These are phyloP conservation scores for Neoascia interrupta DNA, from an alignment of 2,888 invertebrate genomes.

Conservation along the genomic window DNA sequence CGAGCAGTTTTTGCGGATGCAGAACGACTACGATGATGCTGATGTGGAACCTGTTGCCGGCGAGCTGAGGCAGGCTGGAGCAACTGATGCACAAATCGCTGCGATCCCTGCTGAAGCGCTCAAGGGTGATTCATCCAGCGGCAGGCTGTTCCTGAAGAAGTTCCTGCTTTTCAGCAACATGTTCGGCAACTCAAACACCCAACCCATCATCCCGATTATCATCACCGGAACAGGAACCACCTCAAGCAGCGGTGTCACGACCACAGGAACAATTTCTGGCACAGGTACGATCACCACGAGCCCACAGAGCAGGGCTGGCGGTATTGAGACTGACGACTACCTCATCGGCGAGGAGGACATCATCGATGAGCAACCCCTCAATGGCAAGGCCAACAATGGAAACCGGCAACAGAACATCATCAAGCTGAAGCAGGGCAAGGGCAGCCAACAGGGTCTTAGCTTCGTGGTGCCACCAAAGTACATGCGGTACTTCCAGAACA, in stretches of 20 bases:
- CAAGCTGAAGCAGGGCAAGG: slow-evolving; percentile 71
- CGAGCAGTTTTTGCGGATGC: slow-evolving; percentile 44
- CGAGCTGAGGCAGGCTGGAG: slow-evolving; percentile 41
- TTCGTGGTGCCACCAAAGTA: slow-evolving; percentile 76
- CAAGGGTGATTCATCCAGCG: slow-evolving; percentile 74
- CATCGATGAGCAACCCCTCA: slow-evolving; percentile 72
- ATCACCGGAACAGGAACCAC: slow-evolving; percentile 59
- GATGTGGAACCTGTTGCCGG: slow-evolving; percentile 27
- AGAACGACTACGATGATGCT: slow-evolving; percentile 29
- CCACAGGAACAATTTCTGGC: slow-evolving; percentile 66
- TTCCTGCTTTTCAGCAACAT: slow-evolving; percentile 75
- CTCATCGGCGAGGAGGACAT: slow-evolving; percentile 70
- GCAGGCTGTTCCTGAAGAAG: slow-evolving; percentile 76
- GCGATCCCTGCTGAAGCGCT: slow-evolving; percentile 22
- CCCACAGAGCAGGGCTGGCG: slow-evolving; percentile 53
- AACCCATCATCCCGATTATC: slow-evolving; percentile 75
- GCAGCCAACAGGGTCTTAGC: slow-evolving; percentile 72
- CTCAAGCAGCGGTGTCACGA: slow-evolving; percentile 25
- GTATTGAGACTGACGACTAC: slow-evolving; percentile 51
- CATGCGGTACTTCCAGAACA: slow-evolving; percentile 75
- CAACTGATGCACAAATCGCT: not conserved
- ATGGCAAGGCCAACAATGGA: slow-evolving; percentile 71
- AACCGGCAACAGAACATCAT: slow-evolving; percentile 74
- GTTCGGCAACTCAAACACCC: slow-evolving; percentile 71
- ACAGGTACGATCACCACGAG: slow-evolving; percentile 65